phyloP scores from a whole-genome alignment of 1,140 invertebrate species.

The Trachymyrmex septentrionalis region DNA sequence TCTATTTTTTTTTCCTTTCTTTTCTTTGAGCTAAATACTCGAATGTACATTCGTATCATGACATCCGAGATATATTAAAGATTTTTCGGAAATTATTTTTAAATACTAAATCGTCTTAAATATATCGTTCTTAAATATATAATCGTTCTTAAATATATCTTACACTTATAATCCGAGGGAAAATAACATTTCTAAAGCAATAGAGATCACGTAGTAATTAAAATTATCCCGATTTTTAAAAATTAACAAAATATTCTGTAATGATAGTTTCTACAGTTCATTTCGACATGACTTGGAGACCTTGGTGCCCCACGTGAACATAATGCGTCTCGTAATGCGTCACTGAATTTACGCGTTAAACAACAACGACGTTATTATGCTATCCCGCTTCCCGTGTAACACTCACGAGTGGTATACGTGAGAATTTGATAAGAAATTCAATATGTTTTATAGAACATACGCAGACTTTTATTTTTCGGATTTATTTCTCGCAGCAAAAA shows the following conservation, averaged over 20 bases:
- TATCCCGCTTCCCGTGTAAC: not conserved
- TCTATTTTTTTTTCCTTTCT: not conserved
- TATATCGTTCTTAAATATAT: not conserved
- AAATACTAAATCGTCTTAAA: not conserved
- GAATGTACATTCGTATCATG: not conserved
- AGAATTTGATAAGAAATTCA: slow-evolving; percentile 1
- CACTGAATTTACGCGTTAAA: slow-evolving; percentile 38
- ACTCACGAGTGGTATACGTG: not conserved
- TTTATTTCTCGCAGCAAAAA: not conserved
- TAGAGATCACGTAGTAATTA: no score
- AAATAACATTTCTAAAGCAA: not conserved
- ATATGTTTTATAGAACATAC: not conserved
- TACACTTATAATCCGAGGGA: not conserved
- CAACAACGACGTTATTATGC: slow-evolving; percentile 14
- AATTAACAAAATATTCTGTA: not conserved
- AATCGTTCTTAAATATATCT: not conserved
- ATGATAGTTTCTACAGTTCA: not conserved
- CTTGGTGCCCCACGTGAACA: not conserved
- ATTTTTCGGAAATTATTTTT: not conserved
- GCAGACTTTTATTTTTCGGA: not conserved
- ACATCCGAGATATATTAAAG: not conserved
- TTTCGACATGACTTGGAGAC: not conserved
- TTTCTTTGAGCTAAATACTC: not conserved
- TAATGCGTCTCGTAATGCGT: not conserved
- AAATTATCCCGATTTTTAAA: not conserved